Conservation (phyloP, 2,113 vertebrate genomes). For the Leptodactylus fuscus region DNA sequence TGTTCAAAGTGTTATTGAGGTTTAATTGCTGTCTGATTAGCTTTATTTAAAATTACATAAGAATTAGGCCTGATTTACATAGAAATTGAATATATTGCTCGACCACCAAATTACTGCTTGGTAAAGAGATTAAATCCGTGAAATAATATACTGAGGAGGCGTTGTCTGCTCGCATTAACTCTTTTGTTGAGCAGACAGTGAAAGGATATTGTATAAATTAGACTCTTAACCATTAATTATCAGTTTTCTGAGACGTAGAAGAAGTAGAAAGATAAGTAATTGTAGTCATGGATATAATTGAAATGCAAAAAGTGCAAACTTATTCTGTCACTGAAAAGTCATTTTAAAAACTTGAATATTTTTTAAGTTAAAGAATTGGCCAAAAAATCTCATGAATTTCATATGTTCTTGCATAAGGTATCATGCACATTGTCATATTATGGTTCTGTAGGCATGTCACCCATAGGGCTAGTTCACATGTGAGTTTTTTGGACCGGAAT, state of each 20-base stretch:
- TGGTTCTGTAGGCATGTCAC: no score
- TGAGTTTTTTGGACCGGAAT: no score
- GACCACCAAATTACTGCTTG: constrained; percentile 58
- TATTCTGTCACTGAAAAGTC: neutral
- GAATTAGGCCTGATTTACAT: constrained; percentile 60
- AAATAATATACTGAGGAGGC: constrained; percentile 50
- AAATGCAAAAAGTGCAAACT: neutral
- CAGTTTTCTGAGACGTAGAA: neutral
- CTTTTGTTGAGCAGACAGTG: neutral
- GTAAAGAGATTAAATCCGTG: constrained; percentile 56
- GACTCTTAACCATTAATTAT: neutral
- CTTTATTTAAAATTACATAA: constrained; percentile 62
- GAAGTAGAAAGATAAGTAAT: neutral
- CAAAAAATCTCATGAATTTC: neutral
- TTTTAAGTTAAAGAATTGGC: neutral
- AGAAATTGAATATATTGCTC: constrained; percentile 60
- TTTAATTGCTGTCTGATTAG: constrained; percentile 61
- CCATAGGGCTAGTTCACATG: no score
- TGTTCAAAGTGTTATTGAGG: constrained; percentile 59
- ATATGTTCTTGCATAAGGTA: no score
- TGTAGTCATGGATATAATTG: neutral
- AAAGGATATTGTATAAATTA: neutral
- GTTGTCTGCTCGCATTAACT: constrained; percentile 33
- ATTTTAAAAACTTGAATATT: neutral
- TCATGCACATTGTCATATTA: no score